Percentiles rank a stretch among this genome's conserved stretches.
Conservation (phyloP, 2,888 invertebrate species). For the Luperina testacea region DNA sequence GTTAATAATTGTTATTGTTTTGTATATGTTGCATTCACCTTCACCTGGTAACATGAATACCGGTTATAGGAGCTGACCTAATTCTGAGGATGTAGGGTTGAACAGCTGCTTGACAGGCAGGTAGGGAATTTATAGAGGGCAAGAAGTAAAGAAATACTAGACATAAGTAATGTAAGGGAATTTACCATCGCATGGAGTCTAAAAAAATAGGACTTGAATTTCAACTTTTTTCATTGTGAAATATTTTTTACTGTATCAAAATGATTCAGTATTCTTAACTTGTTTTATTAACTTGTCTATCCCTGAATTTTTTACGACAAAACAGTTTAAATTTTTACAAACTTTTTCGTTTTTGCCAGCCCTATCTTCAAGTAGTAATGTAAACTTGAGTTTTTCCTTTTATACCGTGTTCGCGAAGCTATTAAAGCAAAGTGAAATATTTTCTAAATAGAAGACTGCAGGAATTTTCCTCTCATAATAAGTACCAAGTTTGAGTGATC, state of each 20-base stretch:
- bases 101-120: not conserved
- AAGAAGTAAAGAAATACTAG: not conserved
- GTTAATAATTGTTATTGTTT: constrained; percentile 56
- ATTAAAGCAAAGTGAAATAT: constrained; percentile 53
- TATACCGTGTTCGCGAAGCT: constrained; percentile 20
- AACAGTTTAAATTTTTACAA: not conserved
- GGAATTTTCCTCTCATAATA: constrained; percentile 32
- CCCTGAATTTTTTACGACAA: not conserved
- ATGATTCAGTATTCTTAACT: too few relatives aligned
- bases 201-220: not conserved
- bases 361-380: constrained; percentile 47
- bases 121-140: not conserved
- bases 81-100: constrained; percentile 60
- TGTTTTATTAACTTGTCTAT: not conserved
- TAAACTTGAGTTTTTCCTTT: constrained; percentile 49
- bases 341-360: constrained; percentile 29
- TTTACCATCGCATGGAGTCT: too few relatives aligned
- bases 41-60: constrained; percentile 66
- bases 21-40: constrained; percentile 59
- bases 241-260: not conserved
- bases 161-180: not conserved
- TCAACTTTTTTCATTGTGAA: too few relatives aligned
- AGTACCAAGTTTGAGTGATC: constrained; percentile 16
- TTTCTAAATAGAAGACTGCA: constrained; percentile 49
- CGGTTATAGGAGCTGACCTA: constrained; percentile 57